phyloP scores from a whole-genome alignment of 2,113 vertebrate species.

The Syngnathus scovelli region DNA sequence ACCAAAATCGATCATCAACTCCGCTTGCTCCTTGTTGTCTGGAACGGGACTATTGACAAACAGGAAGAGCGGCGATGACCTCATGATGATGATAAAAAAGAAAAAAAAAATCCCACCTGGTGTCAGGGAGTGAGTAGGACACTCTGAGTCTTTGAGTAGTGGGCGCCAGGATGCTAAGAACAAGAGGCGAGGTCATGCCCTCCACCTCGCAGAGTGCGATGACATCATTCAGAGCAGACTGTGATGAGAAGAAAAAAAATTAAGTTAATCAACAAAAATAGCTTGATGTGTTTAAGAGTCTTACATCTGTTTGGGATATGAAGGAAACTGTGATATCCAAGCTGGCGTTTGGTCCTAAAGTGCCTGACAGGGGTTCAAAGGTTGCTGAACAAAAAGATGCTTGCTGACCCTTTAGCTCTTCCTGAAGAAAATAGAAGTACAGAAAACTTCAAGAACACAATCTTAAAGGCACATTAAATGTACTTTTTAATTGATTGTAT shows the following conservation, averaged over 20 bases:
- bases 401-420: conserved; percentile 76
- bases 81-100: neutral
- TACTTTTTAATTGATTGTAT: too few relatives aligned
- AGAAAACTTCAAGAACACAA: neutral
- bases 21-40: neutral
- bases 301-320: conserved; percentile 67
- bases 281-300: conserved; percentile 14
- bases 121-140: conserved; percentile 62
- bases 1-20: conserved; percentile 79
- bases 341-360: conserved; percentile 75
- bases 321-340: conserved; percentile 73
- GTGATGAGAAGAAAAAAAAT: conserved; percentile 16
- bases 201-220: conserved; percentile 77
- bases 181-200: conserved; percentile 77
- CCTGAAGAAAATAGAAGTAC: conserved; percentile 17
- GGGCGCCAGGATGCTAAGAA: conserved; percentile 70
- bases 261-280: neutral
- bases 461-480: neutral
- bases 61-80: conserved; percentile 4
- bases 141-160: conserved; percentile 75
- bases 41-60: conserved; percentile 35
- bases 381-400: conserved; percentile 60
- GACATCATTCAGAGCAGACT: conserved; percentile 77
- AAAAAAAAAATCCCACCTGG: conserved; percentile 6
- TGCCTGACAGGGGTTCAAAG: conserved; percentile 71